A percentile compares a stretch with the other conserved stretches of the same genome.
phyloP scores from a whole-genome alignment of 2,888 invertebrate genomes.

The Lampropteryx suffumata region DNA sequence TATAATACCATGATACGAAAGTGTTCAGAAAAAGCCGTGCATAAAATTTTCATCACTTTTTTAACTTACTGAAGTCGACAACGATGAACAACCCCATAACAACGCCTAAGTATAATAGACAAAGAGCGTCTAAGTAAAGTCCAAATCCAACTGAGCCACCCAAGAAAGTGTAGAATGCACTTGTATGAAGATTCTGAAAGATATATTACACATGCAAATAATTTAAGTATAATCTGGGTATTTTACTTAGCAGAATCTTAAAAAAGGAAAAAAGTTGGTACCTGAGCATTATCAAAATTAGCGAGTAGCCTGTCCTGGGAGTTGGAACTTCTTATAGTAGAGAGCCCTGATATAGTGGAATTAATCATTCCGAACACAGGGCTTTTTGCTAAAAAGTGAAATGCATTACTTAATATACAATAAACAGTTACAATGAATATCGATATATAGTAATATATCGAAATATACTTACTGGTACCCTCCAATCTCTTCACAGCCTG shows the following conservation, averaged over 20 bases:
- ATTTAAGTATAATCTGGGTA: too few species aligned
- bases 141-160: constrained; percentile 87
- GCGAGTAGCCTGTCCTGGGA: constrained; percentile 83
- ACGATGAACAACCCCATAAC: constrained; percentile 86
- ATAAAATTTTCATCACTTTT: too few species aligned
- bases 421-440: too few species aligned
- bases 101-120: constrained; percentile 85
- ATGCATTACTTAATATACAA: neutral
- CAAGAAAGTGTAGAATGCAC: constrained; percentile 86
- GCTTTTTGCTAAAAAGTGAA: constrained; percentile 84
- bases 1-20: too few species aligned
- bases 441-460: too few species aligned
- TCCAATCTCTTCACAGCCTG: constrained; percentile 89
- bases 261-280: constrained; percentile 38
- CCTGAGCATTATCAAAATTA: constrained; percentile 84
- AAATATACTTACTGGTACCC: constrained; percentile 84
- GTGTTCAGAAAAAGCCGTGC: too few species aligned
- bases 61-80: constrained; percentile 79
- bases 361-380: constrained; percentile 91
- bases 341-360: constrained; percentile 88
- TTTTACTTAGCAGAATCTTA: too few species aligned
- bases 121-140: constrained; percentile 88
- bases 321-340: constrained; percentile 88
- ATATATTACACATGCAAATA: neutral
- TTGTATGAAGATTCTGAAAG: constrained; percentile 85